Evolutionary conservation across 1,140 invertebrate species (phyloP).

Genomic region (Cardiocondyla obscurior): DNA sequence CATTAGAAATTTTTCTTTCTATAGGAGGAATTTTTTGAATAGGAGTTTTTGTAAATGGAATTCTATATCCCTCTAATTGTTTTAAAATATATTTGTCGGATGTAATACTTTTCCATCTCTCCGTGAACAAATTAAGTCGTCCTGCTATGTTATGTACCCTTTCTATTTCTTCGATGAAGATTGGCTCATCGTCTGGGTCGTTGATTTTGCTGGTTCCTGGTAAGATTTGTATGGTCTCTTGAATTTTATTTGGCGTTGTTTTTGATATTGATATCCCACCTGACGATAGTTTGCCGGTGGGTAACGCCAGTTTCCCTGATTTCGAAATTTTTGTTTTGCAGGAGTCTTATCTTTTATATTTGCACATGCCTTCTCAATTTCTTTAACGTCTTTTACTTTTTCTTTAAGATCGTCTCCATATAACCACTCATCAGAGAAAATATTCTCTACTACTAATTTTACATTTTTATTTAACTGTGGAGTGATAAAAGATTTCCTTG

Average conservation of each 20-base stretch:
- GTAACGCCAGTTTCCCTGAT: not conserved
- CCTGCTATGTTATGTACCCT: not conserved
- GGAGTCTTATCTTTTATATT: not conserved
- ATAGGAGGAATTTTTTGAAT: not conserved
- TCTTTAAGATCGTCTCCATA: slow-evolving; percentile 1
- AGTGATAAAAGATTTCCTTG: slow-evolving; percentile 25
- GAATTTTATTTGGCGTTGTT: not conserved
- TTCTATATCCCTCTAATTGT: not conserved
- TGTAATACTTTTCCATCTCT: not conserved
- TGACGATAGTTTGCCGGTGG: not conserved
- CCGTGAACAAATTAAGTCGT: not conserved
- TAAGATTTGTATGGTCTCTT: not conserved
- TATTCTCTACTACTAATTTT: slow-evolving; percentile 14
- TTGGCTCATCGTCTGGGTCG: not conserved
- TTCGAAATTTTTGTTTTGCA: not conserved
- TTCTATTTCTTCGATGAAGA: not conserved
- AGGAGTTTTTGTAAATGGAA: not conserved
- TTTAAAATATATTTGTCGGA: not conserved
- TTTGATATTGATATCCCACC: not conserved
- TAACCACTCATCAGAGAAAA: not conserved
- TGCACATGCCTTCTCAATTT: slow-evolving; percentile 26
- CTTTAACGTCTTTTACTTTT: slow-evolving; percentile 18
- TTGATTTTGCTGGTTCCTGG: not conserved
- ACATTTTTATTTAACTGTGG: slow-evolving; percentile 23
- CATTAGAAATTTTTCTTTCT: not conserved